These are phyloP conservation scores for Acheta domesticus DNA, from an alignment of 2,888 invertebrate species.

Conservation along the genomic window DNA sequence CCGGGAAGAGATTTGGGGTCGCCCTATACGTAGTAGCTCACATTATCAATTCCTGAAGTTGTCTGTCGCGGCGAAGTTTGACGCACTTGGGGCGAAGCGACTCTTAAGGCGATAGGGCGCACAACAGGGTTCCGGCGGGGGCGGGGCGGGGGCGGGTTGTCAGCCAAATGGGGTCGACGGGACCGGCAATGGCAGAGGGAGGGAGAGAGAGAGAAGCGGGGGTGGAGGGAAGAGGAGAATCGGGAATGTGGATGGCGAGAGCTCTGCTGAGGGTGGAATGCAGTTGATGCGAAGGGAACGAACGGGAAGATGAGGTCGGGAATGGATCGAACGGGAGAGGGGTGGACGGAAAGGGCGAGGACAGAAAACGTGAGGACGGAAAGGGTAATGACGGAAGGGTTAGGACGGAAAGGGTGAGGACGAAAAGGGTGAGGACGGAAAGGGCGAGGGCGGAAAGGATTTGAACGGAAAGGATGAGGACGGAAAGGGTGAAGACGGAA, in stretches of 20 bases:
- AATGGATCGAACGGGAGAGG: no score
- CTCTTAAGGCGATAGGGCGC: not conserved
- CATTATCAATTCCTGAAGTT: slow-evolving; percentile 18
- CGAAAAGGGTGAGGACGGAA: no score
- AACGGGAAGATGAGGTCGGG: not conserved
- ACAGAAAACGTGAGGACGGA: no score
- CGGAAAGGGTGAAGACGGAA: no score
- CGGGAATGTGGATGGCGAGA: not conserved
- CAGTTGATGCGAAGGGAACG: not conserved
- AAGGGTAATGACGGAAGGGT: no score
- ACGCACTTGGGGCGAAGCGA: not conserved
- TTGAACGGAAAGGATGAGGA: no score
- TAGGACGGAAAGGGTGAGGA: no score
- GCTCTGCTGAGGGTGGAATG: not conserved
- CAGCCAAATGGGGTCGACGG: no score
- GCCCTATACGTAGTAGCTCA: not conserved
- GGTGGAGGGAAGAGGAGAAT: not conserved
- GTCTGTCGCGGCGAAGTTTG: not conserved
- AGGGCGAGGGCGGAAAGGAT: no score
- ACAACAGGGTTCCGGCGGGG: not conserved
- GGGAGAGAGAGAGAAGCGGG: not conserved
- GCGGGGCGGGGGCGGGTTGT: not conserved
- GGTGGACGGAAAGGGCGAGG: no score
- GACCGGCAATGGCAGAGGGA: no score
- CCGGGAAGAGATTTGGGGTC: not conserved